Evolutionary conservation across 2,113 vertebrate species (phyloP).

Genomic region (Oryzias javanicus): DNA sequence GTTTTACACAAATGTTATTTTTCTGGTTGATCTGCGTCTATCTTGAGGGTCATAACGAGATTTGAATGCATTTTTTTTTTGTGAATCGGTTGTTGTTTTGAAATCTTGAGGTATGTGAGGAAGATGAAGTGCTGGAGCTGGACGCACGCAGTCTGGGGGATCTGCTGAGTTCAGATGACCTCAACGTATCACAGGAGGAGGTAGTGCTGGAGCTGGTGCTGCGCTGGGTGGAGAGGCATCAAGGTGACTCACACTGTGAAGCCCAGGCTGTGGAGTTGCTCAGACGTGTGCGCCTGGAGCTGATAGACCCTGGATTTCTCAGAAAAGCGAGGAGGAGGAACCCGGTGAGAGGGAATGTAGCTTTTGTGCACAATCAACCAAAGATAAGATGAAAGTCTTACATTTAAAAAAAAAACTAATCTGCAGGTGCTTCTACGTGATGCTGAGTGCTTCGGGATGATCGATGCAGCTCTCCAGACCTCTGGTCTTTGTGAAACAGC

Average conservation of each 20-base stretch:
- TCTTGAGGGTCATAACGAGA: no score
- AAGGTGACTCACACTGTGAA: constrained; percentile 61
- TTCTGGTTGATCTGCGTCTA: no score
- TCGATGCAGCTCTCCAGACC: constrained; percentile 67
- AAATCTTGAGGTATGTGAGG: constrained; percentile 81
- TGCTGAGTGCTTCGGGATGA: constrained; percentile 74
- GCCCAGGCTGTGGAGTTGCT: constrained; percentile 80
- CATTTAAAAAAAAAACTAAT: constrained; percentile 1
- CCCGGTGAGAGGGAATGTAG: constrained; percentile 64
- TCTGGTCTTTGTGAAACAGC: constrained; percentile 74
- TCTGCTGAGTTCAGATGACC: constrained; percentile 87
- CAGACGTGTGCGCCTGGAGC: constrained; percentile 81
- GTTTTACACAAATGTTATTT: no score
- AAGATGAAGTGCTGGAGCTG: constrained; percentile 87
- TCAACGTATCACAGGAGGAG: constrained; percentile 89
- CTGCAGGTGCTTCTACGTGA: constrained; percentile 75
- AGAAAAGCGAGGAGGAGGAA: constrained; percentile 84
- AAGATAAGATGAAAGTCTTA: not conserved
- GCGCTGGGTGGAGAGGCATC: constrained; percentile 81
- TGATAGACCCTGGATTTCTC: constrained; percentile 86
- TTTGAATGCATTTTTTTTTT: not conserved
- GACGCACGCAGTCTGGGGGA: constrained; percentile 81
- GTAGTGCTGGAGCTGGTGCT: constrained; percentile 87
- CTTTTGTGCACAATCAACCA: not conserved
- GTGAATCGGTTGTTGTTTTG: not conserved